Base-by-base conservation (phyloP, 2,888 invertebrate species). In the Netelia melanura region DNA sequence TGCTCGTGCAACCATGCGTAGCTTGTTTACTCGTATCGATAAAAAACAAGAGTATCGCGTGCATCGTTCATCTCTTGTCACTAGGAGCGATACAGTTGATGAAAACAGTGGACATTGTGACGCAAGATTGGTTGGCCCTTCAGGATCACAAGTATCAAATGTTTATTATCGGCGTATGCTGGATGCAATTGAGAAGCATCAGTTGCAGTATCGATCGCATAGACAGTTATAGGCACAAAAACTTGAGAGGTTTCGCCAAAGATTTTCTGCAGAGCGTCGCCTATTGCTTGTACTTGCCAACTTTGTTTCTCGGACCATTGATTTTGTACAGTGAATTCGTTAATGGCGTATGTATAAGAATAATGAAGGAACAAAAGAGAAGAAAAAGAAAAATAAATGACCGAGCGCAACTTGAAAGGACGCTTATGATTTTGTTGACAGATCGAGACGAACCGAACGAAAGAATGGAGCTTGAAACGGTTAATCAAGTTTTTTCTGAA, bases 291-390 rank as follows among this genome's bases (percentile, higher is more conserved):
- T 98, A 98, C 93, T 95, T 98, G 75, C 98, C 98, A 23, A 95
- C 97, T n/a, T 94, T 98, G 83, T 96, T 97, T 89, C 95, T 96
- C 89, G 98, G 98, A 21, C 98, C 98, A n/a, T 95, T 98, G 78
- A 95, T 98, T 89, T 94, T 96, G 8, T 98, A 96, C 94, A 95
- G 96, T 87, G 96, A 97, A 82, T 98, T 97, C 94, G 94, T 93
- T 43, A 86, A 90, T 58, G 94, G 95, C 87, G 95, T 95, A 91
- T 90, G 92, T 89, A 76, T 0, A 21, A 43, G 21, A 67, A 70
- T 43, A n/a, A 14, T 17, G 0, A 44, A 6, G 38, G 6, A 38
- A 1, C 38, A 1, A 38, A 54, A 14, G 6, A 2, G 3, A 6
- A 56, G 10, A 10, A 14, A 10, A 61, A 56, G 52, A 14, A 10